Percentiles rank a stretch among this genome's conserved stretches.
These are phyloP conservation scores for Homarus gammarus DNA, from an alignment of 2,888 invertebrate species.

Conservation along the genomic window DNA sequence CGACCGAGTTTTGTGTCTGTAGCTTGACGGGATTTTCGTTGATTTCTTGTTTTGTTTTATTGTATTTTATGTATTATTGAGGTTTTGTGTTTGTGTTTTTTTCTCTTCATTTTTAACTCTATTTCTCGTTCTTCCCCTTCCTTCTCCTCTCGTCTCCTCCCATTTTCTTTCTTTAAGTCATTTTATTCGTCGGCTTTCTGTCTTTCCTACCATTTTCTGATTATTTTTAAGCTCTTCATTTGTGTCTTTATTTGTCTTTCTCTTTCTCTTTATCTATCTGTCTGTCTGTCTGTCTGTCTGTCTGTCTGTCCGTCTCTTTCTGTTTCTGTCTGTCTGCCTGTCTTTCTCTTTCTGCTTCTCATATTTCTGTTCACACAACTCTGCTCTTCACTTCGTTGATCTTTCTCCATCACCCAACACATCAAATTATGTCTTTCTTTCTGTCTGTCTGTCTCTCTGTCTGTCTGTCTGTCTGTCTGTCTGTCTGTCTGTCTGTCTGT, in stretches of 20 bases:
- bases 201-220: neutral
- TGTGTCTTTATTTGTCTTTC: conserved; percentile 17
- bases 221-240: neutral
- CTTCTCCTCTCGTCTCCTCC: neutral
- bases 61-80: too few species aligned
- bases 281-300: too few species aligned
- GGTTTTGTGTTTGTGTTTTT: too few species aligned
- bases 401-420: too few species aligned
- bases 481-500: conserved; percentile 1
- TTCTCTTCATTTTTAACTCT: conserved; percentile 2
- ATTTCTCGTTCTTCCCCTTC: neutral
- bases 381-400: too few species aligned
- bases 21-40: too few species aligned
- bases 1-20: too few species aligned
- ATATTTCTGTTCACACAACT: too few species aligned
- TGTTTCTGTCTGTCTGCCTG: too few species aligned
- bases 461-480: neutral
- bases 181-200: neutral
- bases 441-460: conserved; percentile 6
- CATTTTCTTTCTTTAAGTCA: neutral
- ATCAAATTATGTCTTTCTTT: neutral
- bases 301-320: too few species aligned
- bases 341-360: too few species aligned
- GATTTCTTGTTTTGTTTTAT: too few species aligned
- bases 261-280: neutral